A percentile compares a stretch with the other conserved stretches of the same genome.
phyloP scores from a whole-genome alignment of 2,888 invertebrate genomes.

The Spicauda simplicius region DNA sequence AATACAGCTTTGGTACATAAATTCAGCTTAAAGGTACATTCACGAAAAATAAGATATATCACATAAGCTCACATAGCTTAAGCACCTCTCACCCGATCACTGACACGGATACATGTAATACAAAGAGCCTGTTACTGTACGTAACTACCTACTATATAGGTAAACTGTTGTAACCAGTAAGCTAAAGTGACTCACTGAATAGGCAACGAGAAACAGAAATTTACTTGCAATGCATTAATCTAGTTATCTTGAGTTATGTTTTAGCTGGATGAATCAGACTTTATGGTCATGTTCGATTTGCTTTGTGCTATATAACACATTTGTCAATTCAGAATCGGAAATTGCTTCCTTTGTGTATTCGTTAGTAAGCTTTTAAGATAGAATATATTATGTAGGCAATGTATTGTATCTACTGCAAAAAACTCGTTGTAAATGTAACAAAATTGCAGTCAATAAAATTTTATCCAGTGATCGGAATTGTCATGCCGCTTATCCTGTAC shows the following conservation, averaged over 20 bases:
- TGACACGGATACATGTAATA: conserved; percentile 38
- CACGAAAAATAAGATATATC: conserved; percentile 34
- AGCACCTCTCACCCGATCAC: conserved; percentile 39
- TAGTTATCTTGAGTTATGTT: neutral
- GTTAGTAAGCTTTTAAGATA: too few species aligned
- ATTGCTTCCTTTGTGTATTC: too few species aligned
- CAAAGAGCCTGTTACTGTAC: conserved; percentile 27
- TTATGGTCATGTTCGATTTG: neutral
- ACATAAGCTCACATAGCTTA: conserved; percentile 22
- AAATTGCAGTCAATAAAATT: too few species aligned
- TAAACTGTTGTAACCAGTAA: neutral
- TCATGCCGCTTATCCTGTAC: neutral
- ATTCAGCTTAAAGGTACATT: conserved; percentile 28
- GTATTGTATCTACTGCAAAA: too few species aligned
- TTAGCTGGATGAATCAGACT: neutral
- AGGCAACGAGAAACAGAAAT: neutral
- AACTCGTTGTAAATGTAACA: too few species aligned
- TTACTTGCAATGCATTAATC: neutral
- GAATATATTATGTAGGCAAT: too few species aligned
- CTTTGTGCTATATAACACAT: neutral
- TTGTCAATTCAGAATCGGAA: too few species aligned
- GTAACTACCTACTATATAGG: conserved; percentile 13
- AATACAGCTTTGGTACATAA: conserved; percentile 28
- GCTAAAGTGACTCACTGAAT: neutral
- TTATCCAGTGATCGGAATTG: neutral